Evolutionary conservation across 2,797 vertebrate genomes (phyloP), one percentile per base, ranked within the genome.

Genomic region (Denticeps clupeoides): DNA sequence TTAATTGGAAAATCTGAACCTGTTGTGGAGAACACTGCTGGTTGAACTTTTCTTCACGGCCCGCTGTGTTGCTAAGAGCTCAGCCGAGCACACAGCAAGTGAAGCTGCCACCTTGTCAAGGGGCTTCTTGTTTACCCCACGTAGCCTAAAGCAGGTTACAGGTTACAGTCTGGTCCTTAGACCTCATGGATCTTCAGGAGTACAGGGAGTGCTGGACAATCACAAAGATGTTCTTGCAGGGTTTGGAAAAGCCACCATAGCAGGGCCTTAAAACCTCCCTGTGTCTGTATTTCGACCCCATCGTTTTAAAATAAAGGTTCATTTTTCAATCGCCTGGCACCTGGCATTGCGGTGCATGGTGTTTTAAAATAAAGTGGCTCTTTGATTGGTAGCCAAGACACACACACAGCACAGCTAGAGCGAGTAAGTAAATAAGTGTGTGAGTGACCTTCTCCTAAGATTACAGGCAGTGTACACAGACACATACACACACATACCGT

Each of bases 341-440:
- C 47, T 52, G 48, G 38, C 3, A 7, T 31, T 40, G 50, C 47
- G 11, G 16, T 18, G 31, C 23, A 43, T 55, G 11, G 41, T 56
- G 46, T 67, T 50, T 47, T 12, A 54, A 59, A 64, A 60, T 54
- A 58, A 54, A 47, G 29, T 11, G 9, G 15, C 5, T 16, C 21
- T 41, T 59, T 60, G 50, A 66, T 49, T 48, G 16, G 5, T 31
- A 40, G 57, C 59, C 59, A 71, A 57, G 32, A 13, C 31, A 45
- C 29, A 21, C 35, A 38, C 13, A 31, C 11, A 35, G 53, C 41
- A 45, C 24, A 15, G 27, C 19, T 47, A 37, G 35, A 28, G 35
- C 15, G 27, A 52, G 12, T 55, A 41, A 38, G 35, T 45, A 32
- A 42, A 16, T 9, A 6, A 43, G 43, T 47, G 42, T 49, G 22